phyloP scores from a whole-genome alignment of 2,113 vertebrate species.

The Halichoeres trimaculatus region DNA sequence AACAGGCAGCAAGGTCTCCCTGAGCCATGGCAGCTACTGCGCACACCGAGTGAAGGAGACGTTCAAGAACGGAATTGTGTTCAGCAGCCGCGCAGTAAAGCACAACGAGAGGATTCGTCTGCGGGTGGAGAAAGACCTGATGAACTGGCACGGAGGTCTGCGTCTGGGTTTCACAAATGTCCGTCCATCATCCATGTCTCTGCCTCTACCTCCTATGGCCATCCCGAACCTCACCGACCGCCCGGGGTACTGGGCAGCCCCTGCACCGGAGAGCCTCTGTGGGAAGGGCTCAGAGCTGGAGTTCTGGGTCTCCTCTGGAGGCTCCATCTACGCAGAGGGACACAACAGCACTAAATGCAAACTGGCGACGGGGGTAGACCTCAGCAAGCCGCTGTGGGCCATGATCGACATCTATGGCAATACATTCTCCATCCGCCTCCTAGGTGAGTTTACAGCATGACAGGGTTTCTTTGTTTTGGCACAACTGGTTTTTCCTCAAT shows the following conservation, averaged over 20 bases:
- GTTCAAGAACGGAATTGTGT: conserved; percentile 85
- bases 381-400: conserved; percentile 83
- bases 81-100: conserved; percentile 83
- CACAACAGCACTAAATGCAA: not conserved
- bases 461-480: not conserved
- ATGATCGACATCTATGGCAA: conserved; percentile 89
- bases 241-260: conserved; percentile 78
- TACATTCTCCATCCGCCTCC: conserved; percentile 81
- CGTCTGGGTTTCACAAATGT: conserved; percentile 87
- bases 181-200: conserved; percentile 61
- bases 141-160: conserved; percentile 81
- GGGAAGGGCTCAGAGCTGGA: conserved; percentile 64
- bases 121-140: conserved; percentile 55
- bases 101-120: conserved; percentile 79
- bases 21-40: conserved; percentile 55
- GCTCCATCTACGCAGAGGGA: conserved; percentile 56
- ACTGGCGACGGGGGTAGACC: conserved; percentile 57
- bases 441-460: conserved; percentile 75
- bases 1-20: conserved; percentile 74
- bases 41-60: conserved; percentile 68
- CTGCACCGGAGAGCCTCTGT: conserved; percentile 57
- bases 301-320: conserved; percentile 84
- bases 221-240: conserved; percentile 82
- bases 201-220: conserved; percentile 81
- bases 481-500: not conserved